Base-by-base conservation (phyloP, 2,888 invertebrate genomes). In the Busseola fusca region DNA sequence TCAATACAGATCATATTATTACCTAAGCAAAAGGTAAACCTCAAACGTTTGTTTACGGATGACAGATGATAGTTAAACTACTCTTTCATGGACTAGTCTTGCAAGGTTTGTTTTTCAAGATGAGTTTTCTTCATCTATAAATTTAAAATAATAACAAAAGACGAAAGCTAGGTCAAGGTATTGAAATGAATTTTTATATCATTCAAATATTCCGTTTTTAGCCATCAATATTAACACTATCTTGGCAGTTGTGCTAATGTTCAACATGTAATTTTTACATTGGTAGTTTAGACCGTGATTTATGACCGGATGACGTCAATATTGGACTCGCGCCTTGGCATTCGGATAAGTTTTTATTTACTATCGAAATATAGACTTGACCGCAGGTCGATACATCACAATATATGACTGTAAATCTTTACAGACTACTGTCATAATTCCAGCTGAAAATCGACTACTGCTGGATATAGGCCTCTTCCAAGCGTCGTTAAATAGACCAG, bases 241-340 rank as follows among this genome's bases (percentile, higher is more conserved):
- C 69, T 84, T 79, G 74, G 73, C 75, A 75, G 70, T 79, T 72
- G 60, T 60, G 66, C 50, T 75, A 69, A 74, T 80, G 79, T 77
- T 70, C 66, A 59, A 67, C 71, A 57, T 68, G 59, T 70, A 66
- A 63, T 80, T 84, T 72, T 76, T 72, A 69, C 59, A 72, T 67
- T 63, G 71, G 70, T 65, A 62, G 67, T 78, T 81, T 70, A 27
- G 59, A 50, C 30, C 30, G 25, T 71, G 84, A 82, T 42, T 78
- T 82, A 80, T 76, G 59, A 30, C 45, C 58, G 14, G 0, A 52
- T 82, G 83, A 78, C 84, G 84, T 83, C 73, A 77, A 66, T 25
- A 50, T 57, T 52, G 14, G 30, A 50, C 50, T 21, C 16, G 9
- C 59, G 66, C 70, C 79, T 73, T 78, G 82, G 69, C 71, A 59